These are phyloP conservation scores for Macrosoma leucophasiata DNA, from an alignment of 2,888 invertebrate genomes.

Conservation along the genomic window DNA sequence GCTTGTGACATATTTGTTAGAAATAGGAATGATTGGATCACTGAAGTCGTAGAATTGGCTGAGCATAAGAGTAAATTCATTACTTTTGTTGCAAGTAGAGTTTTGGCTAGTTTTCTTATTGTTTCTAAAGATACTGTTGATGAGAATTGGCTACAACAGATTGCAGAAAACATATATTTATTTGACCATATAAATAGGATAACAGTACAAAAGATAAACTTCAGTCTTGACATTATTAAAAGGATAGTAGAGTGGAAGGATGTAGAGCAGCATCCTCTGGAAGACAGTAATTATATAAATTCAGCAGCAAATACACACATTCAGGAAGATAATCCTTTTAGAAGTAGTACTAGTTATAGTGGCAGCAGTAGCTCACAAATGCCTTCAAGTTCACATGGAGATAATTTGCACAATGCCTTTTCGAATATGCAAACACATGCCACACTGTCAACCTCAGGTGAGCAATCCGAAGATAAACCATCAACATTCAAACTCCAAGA, in stretches of 20 bases:
- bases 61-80: conserved; percentile 87
- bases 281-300: conserved; percentile 76
- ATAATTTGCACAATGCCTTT: conserved; percentile 60
- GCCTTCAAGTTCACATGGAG: conserved; percentile 43
- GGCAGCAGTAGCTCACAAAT: conserved; percentile 35
- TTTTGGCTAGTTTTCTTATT: conserved; percentile 88
- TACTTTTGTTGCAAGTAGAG: conserved; percentile 86
- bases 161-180: conserved; percentile 82
- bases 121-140: conserved; percentile 89
- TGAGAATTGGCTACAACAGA: conserved; percentile 85
- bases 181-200: conserved; percentile 79
- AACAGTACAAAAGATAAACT: conserved; percentile 85
- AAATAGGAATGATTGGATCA: conserved; percentile 88
- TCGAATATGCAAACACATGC: conserved; percentile 64
- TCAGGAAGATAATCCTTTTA: conserved; percentile 65
- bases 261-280: conserved; percentile 85
- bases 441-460: conserved; percentile 52
- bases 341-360: conserved; percentile 53
- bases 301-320: conserved; percentile 49
- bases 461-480: conserved; percentile 37
- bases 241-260: conserved; percentile 94
- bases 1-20: conserved; percentile 87
- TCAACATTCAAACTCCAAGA: conserved; percentile 54
- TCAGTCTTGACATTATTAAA: conserved; percentile 89
- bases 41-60: conserved; percentile 87